Evolutionary conservation across 1,140 invertebrate species (phyloP).

Genomic region (Caenorhabditis latens): DNA sequence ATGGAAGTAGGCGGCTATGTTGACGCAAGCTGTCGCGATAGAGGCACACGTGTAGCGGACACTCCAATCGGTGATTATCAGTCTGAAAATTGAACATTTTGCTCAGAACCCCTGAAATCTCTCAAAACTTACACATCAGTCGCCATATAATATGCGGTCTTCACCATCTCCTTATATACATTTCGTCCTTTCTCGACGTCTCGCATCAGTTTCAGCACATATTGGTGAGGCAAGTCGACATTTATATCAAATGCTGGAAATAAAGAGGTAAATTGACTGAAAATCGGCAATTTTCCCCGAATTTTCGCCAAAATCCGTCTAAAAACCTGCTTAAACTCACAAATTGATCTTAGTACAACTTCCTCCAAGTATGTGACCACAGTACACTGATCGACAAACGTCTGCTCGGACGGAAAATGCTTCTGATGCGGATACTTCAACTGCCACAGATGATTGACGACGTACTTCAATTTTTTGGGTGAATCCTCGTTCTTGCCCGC

Average conservation of each 20-base stretch:
- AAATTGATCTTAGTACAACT: not conserved
- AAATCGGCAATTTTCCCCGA: no score
- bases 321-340: not conserved
- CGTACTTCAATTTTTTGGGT: conserved; percentile 38
- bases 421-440: conserved; percentile 9
- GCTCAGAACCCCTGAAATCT: no score
- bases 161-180: conserved; percentile 37
- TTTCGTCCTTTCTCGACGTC: conserved; percentile 27
- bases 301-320: no score
- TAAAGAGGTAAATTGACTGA: no score
- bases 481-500: conserved; percentile 39
- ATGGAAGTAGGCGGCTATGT: conserved; percentile 27
- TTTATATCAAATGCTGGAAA: conserved; percentile 38
- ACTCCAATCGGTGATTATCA: conserved; percentile 37
- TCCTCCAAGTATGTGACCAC: conserved; percentile 24
- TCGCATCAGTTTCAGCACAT: conserved; percentile 33
- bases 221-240: conserved; percentile 17
- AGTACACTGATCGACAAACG: not conserved
- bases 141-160: conserved; percentile 34
- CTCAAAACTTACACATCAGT: conserved; percentile 40
- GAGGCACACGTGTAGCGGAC: conserved; percentile 10
- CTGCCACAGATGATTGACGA: conserved; percentile 16
- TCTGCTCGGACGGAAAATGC: conserved; percentile 5
- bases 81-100: not conserved
- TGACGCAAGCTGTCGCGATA: not conserved